Evolutionary conservation across 1,140 invertebrate species (phyloP), one percentile per base, ranked within the genome.

Genomic region (Lordiphosa stackelbergi): DNA sequence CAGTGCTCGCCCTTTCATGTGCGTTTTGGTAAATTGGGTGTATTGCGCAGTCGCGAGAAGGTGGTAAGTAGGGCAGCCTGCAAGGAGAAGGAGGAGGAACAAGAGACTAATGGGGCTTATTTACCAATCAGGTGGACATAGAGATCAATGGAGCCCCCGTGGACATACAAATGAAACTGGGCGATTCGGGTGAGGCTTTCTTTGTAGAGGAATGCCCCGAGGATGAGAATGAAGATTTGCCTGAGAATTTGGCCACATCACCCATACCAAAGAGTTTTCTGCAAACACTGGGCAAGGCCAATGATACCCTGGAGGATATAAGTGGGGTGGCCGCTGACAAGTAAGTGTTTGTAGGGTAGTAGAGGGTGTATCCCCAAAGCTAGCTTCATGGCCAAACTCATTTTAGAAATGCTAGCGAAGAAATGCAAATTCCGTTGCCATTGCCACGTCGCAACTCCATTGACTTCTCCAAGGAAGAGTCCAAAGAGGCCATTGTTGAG

Each of bases 91-190:
- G n/a, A n/a, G n/a, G n/a, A n/a, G n/a, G n/a, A n/a, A n/a, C n/a
- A n/a, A n/a, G n/a, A n/a, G n/a, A n/a, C n/a, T n/a, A n/a, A n/a
- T n/a, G n/a, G n/a, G n/a, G n/a, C n/a, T n/a, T n/a, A n/a, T n/a
- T n/a, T n/a, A n/a, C n/a, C n/a, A n/a, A n/a, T n/a, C n/a, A n/a
- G 96, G 98, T 99, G 72, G 98, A 99, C 86, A 96, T 99, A 85
- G 96, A 98, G 88, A 94, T 99, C 66, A 99, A 99, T 93, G 97
- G 97, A 45, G 93, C 97, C 71, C 92, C 95, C 4, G 91, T 96
- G 28, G 94, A 97, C 74, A 94, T 99, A 86, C 97, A 99, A 85
- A 99, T 99, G 98, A 99, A 99, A 90, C 89, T 99, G 10, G 98
- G 98, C 22, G 97, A 99, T 81, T 96, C 96, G 13, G 98, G 98